phyloP scores from a whole-genome alignment of 2,113 vertebrate species.

The Pluvianellus socialis region DNA sequence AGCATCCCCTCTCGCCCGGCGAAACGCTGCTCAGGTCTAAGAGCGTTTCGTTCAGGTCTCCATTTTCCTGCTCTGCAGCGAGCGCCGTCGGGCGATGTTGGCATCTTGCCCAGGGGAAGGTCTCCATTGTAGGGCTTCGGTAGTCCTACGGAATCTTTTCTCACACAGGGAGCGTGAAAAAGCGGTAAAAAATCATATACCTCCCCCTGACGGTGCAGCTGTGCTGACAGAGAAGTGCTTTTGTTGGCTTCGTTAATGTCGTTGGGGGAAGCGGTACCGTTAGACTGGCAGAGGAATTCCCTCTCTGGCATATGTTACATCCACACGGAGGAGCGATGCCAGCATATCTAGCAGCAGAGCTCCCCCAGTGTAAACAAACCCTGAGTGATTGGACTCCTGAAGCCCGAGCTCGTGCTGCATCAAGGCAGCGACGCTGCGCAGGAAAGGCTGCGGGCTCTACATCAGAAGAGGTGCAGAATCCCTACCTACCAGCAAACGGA shows the following conservation, averaged over 20 bases:
- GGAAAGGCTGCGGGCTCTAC: not conserved
- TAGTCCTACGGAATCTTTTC: not conserved
- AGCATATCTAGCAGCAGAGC: slow-evolving; percentile 59
- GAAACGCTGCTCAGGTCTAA: not conserved
- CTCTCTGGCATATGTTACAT: slow-evolving; percentile 66
- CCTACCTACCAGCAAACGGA: not conserved
- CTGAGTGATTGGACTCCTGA: slow-evolving; percentile 32
- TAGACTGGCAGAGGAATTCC: slow-evolving; percentile 66
- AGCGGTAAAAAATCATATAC: not conserved
- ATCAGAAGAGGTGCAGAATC: not conserved
- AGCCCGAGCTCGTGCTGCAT: not conserved
- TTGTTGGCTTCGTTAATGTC: slow-evolving; percentile 29
- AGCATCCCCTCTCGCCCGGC: rapidly evolving
- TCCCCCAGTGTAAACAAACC: slow-evolving; percentile 60
- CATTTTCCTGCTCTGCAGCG: slow-evolving; percentile 1
- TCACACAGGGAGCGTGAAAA: not conserved
- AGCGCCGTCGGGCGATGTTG: not conserved
- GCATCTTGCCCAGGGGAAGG: slow-evolving; percentile 25
- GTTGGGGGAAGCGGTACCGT: not conserved
- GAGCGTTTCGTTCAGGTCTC: not conserved
- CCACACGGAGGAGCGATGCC: slow-evolving; percentile 52
- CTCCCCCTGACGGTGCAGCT: not conserved
- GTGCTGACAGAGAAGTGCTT: slow-evolving; percentile 26
- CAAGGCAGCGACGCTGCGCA: not conserved
- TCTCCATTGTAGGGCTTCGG: not conserved